These are phyloP conservation scores for Catharus ustulatus DNA, from an alignment of 2,797 vertebrate species.

Conservation along the genomic window DNA sequence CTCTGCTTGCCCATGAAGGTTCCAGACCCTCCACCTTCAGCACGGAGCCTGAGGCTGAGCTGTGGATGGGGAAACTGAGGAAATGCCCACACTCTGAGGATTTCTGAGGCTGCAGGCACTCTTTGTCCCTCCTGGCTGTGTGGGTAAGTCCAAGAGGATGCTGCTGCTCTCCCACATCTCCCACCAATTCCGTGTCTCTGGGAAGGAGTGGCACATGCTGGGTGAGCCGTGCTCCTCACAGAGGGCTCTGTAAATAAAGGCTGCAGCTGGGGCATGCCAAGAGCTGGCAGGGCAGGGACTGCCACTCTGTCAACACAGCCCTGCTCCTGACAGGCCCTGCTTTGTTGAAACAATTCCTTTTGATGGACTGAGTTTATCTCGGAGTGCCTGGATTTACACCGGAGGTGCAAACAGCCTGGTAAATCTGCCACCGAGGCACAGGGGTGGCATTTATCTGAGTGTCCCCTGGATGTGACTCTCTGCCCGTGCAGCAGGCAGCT, in stretches of 20 bases:
- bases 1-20: neutral
- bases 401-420: neutral
- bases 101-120: neutral
- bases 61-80: neutral
- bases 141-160: neutral
- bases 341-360: conserved; percentile 15
- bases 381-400: conserved; percentile 30
- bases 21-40: neutral
- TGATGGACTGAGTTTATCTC: neutral
- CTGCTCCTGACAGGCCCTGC: neutral
- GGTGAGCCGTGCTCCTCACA: neutral
- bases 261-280: neutral
- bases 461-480: neutral
- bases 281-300: neutral
- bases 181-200: fast-evolving
- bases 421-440: neutral
- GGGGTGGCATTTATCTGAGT: neutral
- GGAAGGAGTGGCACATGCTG: fast-evolving
- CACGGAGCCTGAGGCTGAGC: neutral
- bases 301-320: conserved; percentile 34
- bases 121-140: neutral
- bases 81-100: fast-evolving
- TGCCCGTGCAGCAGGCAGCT: neutral
- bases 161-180: neutral
- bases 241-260: neutral